Evolutionary conservation across 1,140 invertebrate species (phyloP).

Genomic region (Chrysopa pallens): DNA sequence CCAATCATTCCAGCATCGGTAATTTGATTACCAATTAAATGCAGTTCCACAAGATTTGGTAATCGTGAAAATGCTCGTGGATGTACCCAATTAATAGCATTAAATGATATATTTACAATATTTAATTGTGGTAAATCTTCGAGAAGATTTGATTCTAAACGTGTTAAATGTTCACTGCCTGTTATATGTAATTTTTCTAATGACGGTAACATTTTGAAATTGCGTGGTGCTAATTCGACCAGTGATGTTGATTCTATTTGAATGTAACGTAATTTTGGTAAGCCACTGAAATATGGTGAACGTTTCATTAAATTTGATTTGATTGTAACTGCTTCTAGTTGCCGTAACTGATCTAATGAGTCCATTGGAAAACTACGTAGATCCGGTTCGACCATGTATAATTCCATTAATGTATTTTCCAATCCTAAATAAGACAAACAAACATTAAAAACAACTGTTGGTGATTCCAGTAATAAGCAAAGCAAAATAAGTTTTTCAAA

Average conservation of each 20-base stretch:
- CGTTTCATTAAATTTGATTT: slow-evolving; percentile 54
- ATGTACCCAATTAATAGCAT: slow-evolving; percentile 62
- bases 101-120: slow-evolving; percentile 57
- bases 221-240: slow-evolving; percentile 45
- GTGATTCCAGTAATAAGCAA: no score
- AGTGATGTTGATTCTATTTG: slow-evolving; percentile 51
- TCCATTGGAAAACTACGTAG: slow-evolving; percentile 58
- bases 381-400: slow-evolving; percentile 69
- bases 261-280: slow-evolving; percentile 41
- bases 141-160: slow-evolving; percentile 52
- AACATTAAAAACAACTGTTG: no score
- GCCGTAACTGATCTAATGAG: slow-evolving; percentile 50
- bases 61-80: slow-evolving; percentile 51
- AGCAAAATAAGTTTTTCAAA: no score
- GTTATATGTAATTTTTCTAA: slow-evolving; percentile 59
- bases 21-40: slow-evolving; percentile 50
- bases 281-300: slow-evolving; percentile 43
- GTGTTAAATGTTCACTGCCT: slow-evolving; percentile 40
- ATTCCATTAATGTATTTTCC: slow-evolving; percentile 56
- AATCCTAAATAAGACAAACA: slow-evolving; percentile 27
- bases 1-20: slow-evolving; percentile 61
- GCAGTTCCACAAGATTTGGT: slow-evolving; percentile 49
- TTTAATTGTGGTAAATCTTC: slow-evolving; percentile 52
- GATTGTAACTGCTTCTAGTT: slow-evolving; percentile 64
- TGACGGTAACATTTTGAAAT: slow-evolving; percentile 50